Evolutionary conservation across 2,888 invertebrate species (phyloP).

Genomic region (Urechis unicinctus): DNA sequence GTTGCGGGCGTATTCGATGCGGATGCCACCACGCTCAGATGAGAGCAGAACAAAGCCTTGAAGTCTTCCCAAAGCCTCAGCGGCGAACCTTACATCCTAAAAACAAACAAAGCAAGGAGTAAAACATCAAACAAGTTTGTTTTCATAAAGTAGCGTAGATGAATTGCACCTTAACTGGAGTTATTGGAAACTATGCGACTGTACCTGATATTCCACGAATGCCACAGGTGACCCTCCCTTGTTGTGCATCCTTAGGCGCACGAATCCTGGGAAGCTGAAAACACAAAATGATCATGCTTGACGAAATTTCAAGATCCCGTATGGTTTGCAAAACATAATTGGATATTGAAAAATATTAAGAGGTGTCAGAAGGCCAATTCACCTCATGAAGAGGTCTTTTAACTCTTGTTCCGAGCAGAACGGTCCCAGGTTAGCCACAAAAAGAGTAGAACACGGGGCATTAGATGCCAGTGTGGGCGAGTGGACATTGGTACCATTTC

Average conservation of each 20-base stretch:
- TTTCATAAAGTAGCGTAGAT: no score
- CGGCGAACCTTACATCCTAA: conserved; percentile 78
- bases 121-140: no score
- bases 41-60: conserved; percentile 94
- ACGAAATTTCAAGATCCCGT: no score
- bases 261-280: conserved; percentile 93
- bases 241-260: conserved; percentile 82
- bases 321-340: no score
- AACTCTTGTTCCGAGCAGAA: conserved; percentile 97
- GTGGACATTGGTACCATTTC: conserved; percentile 36
- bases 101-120: conserved; percentile 3
- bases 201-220: conserved; percentile 86
- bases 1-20: conserved; percentile 97
- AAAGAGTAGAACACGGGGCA: conserved; percentile 87
- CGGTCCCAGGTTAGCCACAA: conserved; percentile 96
- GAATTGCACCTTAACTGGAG: no score
- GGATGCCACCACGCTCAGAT: conserved; percentile 92
- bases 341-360: no score
- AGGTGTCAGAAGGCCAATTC: background rate
- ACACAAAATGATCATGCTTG: background rate
- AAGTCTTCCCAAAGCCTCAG: conserved; percentile 84
- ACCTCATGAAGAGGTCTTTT: conserved; percentile 98
- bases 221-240: conserved; percentile 86
- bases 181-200: no score
- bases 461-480: conserved; percentile 3